phyloP scores from a whole-genome alignment of 2,113 vertebrate genomes.

The Ceuthmochares aereus region DNA sequence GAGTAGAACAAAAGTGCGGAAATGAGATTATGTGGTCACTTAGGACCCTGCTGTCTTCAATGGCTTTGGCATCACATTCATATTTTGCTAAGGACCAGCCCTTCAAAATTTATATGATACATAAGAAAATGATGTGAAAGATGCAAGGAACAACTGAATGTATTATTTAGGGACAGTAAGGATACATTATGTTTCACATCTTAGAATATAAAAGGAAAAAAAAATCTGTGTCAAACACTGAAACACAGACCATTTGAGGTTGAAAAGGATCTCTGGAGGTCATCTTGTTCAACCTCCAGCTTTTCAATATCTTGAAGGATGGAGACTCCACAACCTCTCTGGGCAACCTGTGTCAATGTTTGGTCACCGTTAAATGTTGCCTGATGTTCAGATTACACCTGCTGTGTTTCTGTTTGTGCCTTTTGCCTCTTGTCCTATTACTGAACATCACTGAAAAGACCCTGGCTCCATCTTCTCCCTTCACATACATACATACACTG shows the following conservation, averaged over 20 bases:
- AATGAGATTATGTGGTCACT: conserved; percentile 3
- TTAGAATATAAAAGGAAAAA: background rate
- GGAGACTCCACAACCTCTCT: background rate
- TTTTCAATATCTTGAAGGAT: background rate
- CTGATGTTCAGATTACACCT: background rate
- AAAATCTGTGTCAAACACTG: background rate
- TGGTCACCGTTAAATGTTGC: background rate
- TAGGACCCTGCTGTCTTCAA: background rate
- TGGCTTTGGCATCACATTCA: background rate
- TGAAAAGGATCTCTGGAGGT: background rate
- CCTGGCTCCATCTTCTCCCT: background rate
- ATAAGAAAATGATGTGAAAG: background rate
- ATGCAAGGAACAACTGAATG: background rate
- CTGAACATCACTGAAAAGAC: background rate
- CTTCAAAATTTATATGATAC: background rate
- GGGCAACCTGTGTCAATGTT: background rate
- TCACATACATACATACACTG: background rate
- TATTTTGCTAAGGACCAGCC: background rate
- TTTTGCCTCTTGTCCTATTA: background rate
- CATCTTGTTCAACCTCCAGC: background rate
- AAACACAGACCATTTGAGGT: no score
- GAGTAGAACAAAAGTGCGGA: background rate
- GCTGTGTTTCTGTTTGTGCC: background rate
- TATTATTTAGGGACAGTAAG: background rate
- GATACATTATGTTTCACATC: background rate